These are phyloP conservation scores for Drosophila diplacantha DNA, from an alignment of 2,888 invertebrate genomes.

Conservation along the genomic window DNA sequence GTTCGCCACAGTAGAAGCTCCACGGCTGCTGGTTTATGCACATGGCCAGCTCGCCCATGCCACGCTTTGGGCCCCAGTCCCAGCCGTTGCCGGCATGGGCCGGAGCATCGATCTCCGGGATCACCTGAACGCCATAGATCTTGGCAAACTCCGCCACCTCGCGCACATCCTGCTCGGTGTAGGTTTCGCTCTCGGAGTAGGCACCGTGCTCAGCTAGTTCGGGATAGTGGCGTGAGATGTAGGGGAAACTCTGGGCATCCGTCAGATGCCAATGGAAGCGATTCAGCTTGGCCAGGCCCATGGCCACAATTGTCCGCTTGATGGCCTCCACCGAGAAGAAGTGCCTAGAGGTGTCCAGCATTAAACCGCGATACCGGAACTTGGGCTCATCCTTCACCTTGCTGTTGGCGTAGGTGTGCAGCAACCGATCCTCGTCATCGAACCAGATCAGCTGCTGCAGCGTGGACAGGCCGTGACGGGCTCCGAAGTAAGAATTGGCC, in stretches of 20 bases:
- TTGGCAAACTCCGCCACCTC: slow-evolving; percentile 87
- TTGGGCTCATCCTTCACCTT: slow-evolving; percentile 87
- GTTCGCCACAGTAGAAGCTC: slow-evolving; percentile 89
- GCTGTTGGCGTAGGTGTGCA: slow-evolving; percentile 83
- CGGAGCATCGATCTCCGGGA: slow-evolving; percentile 94
- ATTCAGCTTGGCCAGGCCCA: slow-evolving; percentile 93
- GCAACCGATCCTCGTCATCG: slow-evolving; percentile 82
- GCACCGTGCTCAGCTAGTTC: slow-evolving; percentile 90
- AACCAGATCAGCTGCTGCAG: slow-evolving; percentile 89
- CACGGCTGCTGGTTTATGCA: slow-evolving; percentile 90
- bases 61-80: slow-evolving; percentile 88
- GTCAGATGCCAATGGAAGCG: slow-evolving; percentile 95
- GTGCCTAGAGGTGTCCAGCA: slow-evolving; percentile 94
- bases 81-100: slow-evolving; percentile 93
- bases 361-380: slow-evolving; percentile 87
- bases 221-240: slow-evolving; percentile 86
- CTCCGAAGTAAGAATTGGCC: slow-evolving; percentile 86
- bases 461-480: slow-evolving; percentile 87
- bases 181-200: slow-evolving; percentile 87
- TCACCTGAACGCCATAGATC: slow-evolving; percentile 89
- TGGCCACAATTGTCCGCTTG: slow-evolving; percentile 88
- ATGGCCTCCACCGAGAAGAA: slow-evolving; percentile 87
- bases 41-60: slow-evolving; percentile 87
- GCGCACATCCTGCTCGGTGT: slow-evolving; percentile 84
- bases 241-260: slow-evolving; percentile 95